Evolutionary conservation across 2,797 vertebrate genomes (phyloP), one percentile per base, ranked within the genome.

Genomic region (Aplochiton taeniatus): DNA sequence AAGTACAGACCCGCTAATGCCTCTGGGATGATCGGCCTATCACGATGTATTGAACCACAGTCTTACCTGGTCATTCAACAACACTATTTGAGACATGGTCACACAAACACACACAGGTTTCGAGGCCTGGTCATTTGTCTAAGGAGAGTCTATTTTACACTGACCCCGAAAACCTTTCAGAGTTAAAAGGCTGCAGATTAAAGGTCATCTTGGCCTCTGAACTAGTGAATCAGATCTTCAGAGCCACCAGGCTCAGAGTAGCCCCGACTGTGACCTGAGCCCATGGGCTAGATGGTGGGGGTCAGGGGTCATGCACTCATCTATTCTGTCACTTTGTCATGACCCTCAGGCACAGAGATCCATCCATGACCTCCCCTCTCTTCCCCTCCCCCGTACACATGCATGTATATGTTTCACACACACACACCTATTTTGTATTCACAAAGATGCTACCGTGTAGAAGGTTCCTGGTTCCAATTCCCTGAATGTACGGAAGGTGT

Each of bases 241-340:
- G 31, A 58, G 31, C 55, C 43, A n/a, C 14, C 31, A 10, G 16
- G 55, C n/a, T 58, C 13, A 41, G 55, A 41, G 41, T 9, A n/a
- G n/a, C 43, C 31, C n/a, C 43, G n/a, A 58, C 31, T n/a, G 41
- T 42, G 78, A 86, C 84, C 78, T 60, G 64, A 59, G 83, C 82
- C 83, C 61, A 72, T 6, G 78, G 86, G 87, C 85, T 72, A 85
- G 85, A 88, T 86, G 14, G 31, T 31, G 48, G 61, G 70, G 86
- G 82, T 88, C 81, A 66, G 70, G 81, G 85, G 88, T 84, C 82
- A 78, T 64, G 66, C 70, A 79, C 83, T 85, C 84, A 83, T 86
- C 76, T 71, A 73, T 75, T 88, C 77, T 68, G 81, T 73, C 74
- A 79, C 77, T 72, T 81, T 75, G 84, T 72, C 46, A 66, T 52